A percentile compares a stretch with the other conserved stretches of the same genome.
phyloP scores from a whole-genome alignment of 1,140 invertebrate species.

The Aphis gossypii region DNA sequence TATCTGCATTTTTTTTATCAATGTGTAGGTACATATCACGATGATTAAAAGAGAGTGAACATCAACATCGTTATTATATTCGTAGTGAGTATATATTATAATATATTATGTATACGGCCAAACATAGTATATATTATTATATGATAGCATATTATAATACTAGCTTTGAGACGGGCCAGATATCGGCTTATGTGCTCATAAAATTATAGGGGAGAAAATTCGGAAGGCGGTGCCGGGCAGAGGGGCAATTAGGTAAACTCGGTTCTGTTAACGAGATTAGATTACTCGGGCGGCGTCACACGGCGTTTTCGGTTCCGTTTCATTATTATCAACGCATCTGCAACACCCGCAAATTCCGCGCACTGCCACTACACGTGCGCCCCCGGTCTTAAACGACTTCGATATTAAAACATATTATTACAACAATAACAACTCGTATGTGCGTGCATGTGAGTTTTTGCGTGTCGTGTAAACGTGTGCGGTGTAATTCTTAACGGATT shows the following conservation, averaged over 20 bases:
- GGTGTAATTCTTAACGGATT: slow-evolving; percentile 20
- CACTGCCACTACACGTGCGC: neutral
- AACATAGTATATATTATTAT: neutral
- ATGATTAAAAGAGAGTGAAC: neutral
- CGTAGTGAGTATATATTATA: too few relatives aligned
- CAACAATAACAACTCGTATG: neutral
- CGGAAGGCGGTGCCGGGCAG: neutral
- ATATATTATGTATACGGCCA: neutral
- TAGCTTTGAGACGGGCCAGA: neutral
- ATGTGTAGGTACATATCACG: too few relatives aligned
- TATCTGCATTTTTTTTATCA: too few relatives aligned
- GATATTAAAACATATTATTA: slow-evolving; percentile 29
- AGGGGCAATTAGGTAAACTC: slow-evolving; percentile 3
- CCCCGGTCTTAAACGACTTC: neutral
- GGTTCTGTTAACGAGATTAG: slow-evolving; percentile 11
- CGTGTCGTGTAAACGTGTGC: neutral
- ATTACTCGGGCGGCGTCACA: neutral
- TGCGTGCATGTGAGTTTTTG: neutral
- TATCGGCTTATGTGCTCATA: neutral
- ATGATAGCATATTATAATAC: neutral
- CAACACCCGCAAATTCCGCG: neutral
- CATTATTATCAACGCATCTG: slow-evolving; percentile 20
- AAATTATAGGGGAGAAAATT: neutral
- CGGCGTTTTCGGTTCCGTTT: neutral
- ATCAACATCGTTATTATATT: neutral